A percentile compares a stretch with the other conserved stretches of the same genome.
Conservation (phyloP, 2,888 invertebrate species). For the Mayetiola destructor region DNA sequence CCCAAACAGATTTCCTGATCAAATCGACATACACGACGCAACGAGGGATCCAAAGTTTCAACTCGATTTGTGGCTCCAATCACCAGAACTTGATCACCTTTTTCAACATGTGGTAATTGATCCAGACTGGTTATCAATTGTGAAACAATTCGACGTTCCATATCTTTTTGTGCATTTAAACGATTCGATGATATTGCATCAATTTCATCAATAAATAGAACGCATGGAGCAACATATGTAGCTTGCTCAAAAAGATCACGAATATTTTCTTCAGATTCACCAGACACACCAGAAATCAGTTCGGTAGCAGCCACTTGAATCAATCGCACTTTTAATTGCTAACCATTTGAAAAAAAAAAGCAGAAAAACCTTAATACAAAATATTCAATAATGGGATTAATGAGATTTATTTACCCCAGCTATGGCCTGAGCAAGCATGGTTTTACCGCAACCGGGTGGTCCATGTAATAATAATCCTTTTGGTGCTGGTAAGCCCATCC, state of each 20-base stretch:
- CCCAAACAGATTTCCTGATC: slow-evolving; percentile 88
- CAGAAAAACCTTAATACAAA: neutral
- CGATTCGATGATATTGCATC: slow-evolving; percentile 90
- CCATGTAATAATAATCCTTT: slow-evolving; percentile 87
- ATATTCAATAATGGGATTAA: neutral
- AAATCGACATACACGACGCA: slow-evolving; percentile 82
- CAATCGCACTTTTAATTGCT: slow-evolving; percentile 72
- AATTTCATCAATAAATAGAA: slow-evolving; percentile 91
- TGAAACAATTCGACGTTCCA: slow-evolving; percentile 91
- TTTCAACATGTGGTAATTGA: slow-evolving; percentile 36
- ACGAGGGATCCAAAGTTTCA: slow-evolving; percentile 80
- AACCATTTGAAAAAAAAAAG: slow-evolving; percentile 19
- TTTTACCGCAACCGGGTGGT: slow-evolving; percentile 91
- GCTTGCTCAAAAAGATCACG: slow-evolving; percentile 83
- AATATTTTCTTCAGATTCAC: slow-evolving; percentile 88
- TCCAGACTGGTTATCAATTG: slow-evolving; percentile 84
- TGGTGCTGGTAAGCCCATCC: slow-evolving; percentile 73
- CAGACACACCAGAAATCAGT: slow-evolving; percentile 85
- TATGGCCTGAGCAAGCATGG: slow-evolving; percentile 64
- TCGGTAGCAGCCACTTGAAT: slow-evolving; percentile 84
- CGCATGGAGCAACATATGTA: slow-evolving; percentile 54
- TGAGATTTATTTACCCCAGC: slow-evolving; percentile 48
- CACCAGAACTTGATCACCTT: slow-evolving; percentile 43
- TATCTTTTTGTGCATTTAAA: slow-evolving; percentile 80
- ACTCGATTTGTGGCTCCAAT: slow-evolving; percentile 94